phyloP scores from a whole-genome alignment of 2,113 vertebrate genomes.

The Bos javanicus region DNA sequence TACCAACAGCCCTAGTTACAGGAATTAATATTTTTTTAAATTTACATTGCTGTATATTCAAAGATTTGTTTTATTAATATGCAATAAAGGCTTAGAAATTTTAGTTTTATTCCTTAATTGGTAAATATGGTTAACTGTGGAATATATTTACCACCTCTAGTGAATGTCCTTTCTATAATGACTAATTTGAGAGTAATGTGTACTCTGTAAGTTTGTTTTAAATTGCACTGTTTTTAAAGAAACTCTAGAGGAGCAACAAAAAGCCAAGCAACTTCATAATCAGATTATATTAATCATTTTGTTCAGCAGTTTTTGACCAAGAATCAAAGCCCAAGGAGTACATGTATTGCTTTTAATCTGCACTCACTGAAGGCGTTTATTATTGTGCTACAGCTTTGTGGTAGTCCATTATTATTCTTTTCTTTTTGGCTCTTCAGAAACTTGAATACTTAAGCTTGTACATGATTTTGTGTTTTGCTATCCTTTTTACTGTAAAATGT shows the following conservation, averaged over 20 bases:
- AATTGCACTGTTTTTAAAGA: conserved; percentile 83
- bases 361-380: conserved; percentile 77
- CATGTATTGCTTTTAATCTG: conserved; percentile 76
- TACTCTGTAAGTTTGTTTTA: conserved; percentile 81
- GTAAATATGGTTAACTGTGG: conserved; percentile 79
- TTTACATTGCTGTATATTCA: conserved; percentile 86
- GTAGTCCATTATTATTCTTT: conserved; percentile 77
- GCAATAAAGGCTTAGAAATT: conserved; percentile 85
- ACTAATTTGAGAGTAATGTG: conserved; percentile 80
- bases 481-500: conserved; percentile 92
- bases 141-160: conserved; percentile 81
- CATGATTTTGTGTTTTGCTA: conserved; percentile 90
- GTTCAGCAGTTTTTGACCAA: conserved; percentile 75
- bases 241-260: conserved; percentile 75
- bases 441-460: conserved; percentile 90
- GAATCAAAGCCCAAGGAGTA: conserved; percentile 75
- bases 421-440: conserved; percentile 83
- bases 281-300: conserved; percentile 74
- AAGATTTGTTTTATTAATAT: conserved; percentile 86
- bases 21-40: conserved; percentile 83
- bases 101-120: conserved; percentile 80
- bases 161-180: conserved; percentile 84
- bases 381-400: conserved; percentile 77
- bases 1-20: conserved; percentile 77
- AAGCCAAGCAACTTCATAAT: conserved; percentile 69